phyloP scores from a whole-genome alignment of 2,888 invertebrate genomes.

The Nysson spinosus region DNA sequence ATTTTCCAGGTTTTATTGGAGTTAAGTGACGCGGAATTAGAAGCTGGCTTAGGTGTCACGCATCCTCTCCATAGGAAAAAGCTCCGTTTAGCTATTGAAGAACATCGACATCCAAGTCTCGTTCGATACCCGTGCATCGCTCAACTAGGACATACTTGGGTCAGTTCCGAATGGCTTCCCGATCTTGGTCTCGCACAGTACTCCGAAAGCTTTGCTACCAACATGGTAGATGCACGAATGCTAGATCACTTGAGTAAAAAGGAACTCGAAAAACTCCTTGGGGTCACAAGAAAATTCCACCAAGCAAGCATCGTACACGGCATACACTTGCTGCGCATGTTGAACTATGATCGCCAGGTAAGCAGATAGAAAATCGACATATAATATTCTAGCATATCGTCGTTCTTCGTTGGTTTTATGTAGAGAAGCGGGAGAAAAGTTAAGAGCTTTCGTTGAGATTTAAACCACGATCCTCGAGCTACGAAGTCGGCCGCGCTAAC shows the following conservation, averaged over 20 bases:
- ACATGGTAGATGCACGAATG: conserved; percentile 95
- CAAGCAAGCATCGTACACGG: conserved; percentile 96
- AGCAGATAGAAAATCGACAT: neutral
- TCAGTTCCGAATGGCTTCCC: conserved; percentile 94
- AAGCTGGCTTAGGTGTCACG: conserved; percentile 92
- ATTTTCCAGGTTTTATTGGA: conserved; percentile 89
- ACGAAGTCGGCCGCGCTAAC: no score
- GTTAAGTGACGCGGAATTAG: conserved; percentile 93
- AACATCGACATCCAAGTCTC: conserved; percentile 91
- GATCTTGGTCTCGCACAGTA: conserved; percentile 95
- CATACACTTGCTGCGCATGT: conserved; percentile 92
- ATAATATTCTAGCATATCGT: neutral
- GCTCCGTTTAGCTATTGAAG: conserved; percentile 94
- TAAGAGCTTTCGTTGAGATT: no score
- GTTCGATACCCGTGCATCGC: conserved; percentile 93
- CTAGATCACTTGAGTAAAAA: conserved; percentile 95
- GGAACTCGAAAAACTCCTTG: conserved; percentile 94
- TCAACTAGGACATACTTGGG: conserved; percentile 94
- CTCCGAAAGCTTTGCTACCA: conserved; percentile 91
- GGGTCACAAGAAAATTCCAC: conserved; percentile 95
- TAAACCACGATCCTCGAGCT: no score
- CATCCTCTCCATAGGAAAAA: conserved; percentile 97
- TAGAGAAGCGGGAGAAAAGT: no score
- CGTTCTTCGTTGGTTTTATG: neutral
- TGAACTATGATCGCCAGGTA: conserved; percentile 95